Conservation (phyloP, 2,113 vertebrate species). For the Thryonomys swinderianus region DNA sequence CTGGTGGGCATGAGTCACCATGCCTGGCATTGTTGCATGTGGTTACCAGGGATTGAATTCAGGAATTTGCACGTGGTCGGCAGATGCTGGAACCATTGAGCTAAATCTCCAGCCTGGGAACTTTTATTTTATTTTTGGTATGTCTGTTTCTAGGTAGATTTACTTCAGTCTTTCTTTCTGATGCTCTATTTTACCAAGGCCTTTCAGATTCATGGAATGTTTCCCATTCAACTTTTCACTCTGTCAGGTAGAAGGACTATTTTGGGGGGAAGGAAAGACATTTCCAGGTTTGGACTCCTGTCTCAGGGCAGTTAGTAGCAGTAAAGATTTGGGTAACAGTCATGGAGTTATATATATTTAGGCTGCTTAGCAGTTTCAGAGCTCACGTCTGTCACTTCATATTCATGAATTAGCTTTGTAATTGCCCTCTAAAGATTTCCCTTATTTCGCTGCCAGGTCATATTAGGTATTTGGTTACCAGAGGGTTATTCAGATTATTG, state of each 20-base stretch:
- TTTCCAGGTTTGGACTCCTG: neutral
- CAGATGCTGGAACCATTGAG: no score
- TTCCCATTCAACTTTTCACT: neutral
- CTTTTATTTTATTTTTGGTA: neutral
- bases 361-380: neutral
- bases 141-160: neutral
- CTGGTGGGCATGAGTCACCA: no score
- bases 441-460: conserved; percentile 42
- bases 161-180: neutral
- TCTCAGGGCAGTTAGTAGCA: neutral
- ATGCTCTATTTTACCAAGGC: neutral
- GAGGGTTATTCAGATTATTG: conserved; percentile 23
- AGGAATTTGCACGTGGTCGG: no score
- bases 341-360: neutral
- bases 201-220: neutral
- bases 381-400: neutral
- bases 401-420: neutral
- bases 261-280: neutral
- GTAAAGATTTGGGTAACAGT: neutral
- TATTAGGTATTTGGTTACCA: conserved; percentile 55
- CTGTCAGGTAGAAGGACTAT: neutral
- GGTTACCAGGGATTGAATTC: no score
- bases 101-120: neutral
- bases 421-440: conserved; percentile 19
- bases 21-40: no score